Percentiles rank a stretch among this genome's conserved stretches.
Conservation (phyloP, 2,888 invertebrate genomes). For the Biston betularia region DNA sequence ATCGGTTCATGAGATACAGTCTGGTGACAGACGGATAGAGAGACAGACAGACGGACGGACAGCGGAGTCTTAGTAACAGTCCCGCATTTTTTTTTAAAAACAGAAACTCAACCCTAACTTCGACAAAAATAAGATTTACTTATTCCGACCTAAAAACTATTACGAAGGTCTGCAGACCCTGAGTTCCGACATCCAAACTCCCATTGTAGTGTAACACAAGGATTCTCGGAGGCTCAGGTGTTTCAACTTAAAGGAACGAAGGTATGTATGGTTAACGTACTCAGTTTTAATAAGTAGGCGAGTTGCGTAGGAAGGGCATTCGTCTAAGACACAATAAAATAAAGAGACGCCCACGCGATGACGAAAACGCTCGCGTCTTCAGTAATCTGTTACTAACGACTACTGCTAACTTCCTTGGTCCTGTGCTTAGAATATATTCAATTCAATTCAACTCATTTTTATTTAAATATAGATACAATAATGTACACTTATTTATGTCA, state of each 20-base stretch:
- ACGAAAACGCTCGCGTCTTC: constrained; percentile 2
- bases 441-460: too few relatives aligned
- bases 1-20: too few relatives aligned
- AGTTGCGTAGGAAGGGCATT: constrained; percentile 20
- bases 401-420: constrained; percentile 19
- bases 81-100: too few relatives aligned
- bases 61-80: too few relatives aligned
- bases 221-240: constrained; percentile 10
- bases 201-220: constrained; percentile 3
- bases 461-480: too few relatives aligned
- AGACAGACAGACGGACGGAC: too few relatives aligned
- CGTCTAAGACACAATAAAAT: constrained; percentile 32
- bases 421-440: neutral
- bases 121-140: neutral
- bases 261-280: constrained; percentile 7
- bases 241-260: neutral
- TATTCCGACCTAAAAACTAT: neutral
- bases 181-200: constrained; percentile 7
- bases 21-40: too few relatives aligned
- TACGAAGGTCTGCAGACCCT: neutral
- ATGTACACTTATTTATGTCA: too few relatives aligned
- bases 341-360: constrained; percentile 28
- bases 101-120: neutral
- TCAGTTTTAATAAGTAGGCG: constrained; percentile 30
- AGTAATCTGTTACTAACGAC: constrained; percentile 28